Evolutionary conservation across 2,888 invertebrate species (phyloP).

Genomic region (Pyrgus malvae): DNA sequence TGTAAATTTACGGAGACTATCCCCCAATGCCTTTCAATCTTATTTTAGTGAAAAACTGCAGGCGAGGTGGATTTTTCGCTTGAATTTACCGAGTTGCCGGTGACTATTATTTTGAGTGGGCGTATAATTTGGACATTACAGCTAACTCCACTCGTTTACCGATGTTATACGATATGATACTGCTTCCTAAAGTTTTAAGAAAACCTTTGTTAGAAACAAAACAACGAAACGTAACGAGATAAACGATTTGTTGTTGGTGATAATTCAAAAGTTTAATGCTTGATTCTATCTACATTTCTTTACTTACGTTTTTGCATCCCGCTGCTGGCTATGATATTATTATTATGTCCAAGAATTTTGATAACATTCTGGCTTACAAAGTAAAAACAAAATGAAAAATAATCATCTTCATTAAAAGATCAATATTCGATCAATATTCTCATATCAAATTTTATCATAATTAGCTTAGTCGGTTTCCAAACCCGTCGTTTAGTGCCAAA

Average conservation of each 20-base stretch:
- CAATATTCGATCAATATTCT: too few species aligned
- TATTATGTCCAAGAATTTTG: too few species aligned
- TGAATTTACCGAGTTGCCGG: constrained; percentile 17
- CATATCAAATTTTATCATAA: too few species aligned
- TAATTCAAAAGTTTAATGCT: neutral
- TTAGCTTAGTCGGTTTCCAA: too few species aligned
- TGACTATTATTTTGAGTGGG: constrained; percentile 48
- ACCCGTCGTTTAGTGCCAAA: too few species aligned
- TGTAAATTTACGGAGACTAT: neutral
- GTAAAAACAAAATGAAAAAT: too few species aligned
- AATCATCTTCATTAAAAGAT: too few species aligned
- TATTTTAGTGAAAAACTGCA: constrained; percentile 16
- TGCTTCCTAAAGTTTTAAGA: neutral
- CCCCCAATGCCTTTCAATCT: constrained; percentile 7
- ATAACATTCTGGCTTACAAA: too few species aligned
- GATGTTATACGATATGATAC: constrained; percentile 28
- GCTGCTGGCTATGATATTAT: too few species aligned
- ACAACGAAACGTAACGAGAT: neutral
- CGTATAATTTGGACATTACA: constrained; percentile 51
- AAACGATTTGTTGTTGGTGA: neutral
- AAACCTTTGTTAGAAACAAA: neutral
- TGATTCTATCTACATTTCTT: too few species aligned
- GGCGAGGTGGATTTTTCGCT: constrained; percentile 16
- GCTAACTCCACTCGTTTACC: constrained; percentile 35
- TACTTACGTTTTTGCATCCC: too few species aligned